A percentile compares a stretch with the other conserved stretches of the same genome.
Conservation (phyloP, 2,113 vertebrate genomes). For the Hippocampus comes region DNA sequence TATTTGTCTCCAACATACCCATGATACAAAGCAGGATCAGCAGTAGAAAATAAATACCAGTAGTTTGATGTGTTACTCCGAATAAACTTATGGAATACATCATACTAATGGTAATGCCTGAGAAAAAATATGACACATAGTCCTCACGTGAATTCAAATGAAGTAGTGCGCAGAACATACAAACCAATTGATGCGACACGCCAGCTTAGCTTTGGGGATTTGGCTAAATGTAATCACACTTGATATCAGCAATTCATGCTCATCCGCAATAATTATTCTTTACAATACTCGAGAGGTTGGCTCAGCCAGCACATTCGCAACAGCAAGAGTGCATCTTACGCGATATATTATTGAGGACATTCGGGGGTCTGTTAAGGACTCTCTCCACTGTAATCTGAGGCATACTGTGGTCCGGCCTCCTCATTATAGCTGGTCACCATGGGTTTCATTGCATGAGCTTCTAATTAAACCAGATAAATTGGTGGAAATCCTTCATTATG, state of each 20-base stretch:
- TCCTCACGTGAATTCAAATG: constrained; percentile 30
- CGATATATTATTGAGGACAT: constrained; percentile 66
- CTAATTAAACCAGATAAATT: constrained; percentile 67
- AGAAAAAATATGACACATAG: constrained; percentile 14
- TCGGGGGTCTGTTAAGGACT: constrained; percentile 32
- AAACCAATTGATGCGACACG: constrained; percentile 34
- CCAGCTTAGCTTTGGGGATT: constrained; percentile 35
- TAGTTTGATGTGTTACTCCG: not conserved
- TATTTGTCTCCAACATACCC: not conserved
- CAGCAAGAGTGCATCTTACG: constrained; percentile 37
- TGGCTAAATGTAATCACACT: constrained; percentile 32
- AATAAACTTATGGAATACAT: constrained; percentile 3
- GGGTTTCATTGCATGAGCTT: constrained; percentile 56
- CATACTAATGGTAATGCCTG: constrained; percentile 7
- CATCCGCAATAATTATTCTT: constrained; percentile 41
- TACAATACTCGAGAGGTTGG: constrained; percentile 43
- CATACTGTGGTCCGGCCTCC: constrained; percentile 33
- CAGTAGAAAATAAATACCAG: not conserved
- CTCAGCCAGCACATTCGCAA: constrained; percentile 7
- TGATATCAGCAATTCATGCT: constrained; percentile 36
- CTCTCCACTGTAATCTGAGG: constrained; percentile 28
- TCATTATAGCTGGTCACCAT: constrained; percentile 53
- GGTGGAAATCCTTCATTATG: constrained; percentile 38
- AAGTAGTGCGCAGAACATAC: constrained; percentile 24
- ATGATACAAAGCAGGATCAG: not conserved